These are phyloP conservation scores for Pseudococcus longispinus DNA, from an alignment of 2,888 invertebrate species.

Conservation along the genomic window DNA sequence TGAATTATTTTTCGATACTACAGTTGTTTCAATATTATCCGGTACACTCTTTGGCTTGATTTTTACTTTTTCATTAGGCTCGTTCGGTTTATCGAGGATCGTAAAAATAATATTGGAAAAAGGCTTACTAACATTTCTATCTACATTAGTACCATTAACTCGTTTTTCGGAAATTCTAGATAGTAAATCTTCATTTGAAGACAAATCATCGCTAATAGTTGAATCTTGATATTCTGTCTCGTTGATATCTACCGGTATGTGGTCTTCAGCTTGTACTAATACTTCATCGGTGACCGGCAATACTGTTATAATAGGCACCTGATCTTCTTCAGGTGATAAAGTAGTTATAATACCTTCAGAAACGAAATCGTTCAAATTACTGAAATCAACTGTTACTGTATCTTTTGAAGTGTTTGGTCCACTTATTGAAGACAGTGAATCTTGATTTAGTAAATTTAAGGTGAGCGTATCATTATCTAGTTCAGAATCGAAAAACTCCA, in stretches of 20 bases:
- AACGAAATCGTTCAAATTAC: constrained; percentile 25
- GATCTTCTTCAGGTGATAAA: neutral
- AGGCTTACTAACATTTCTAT: neutral
- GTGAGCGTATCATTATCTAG: neutral
- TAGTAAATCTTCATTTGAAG: neutral
- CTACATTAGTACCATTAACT: neutral
- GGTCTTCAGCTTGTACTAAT: neutral
- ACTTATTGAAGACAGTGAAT: neutral
- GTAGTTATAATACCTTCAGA: neutral
- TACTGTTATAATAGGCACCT: neutral
- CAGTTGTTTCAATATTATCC: neutral
- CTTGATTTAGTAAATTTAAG: neutral
- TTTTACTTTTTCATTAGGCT: neutral
- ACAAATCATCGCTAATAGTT: neutral
- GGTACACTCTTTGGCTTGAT: neutral
- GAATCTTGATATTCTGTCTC: neutral
- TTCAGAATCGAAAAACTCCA: constrained; percentile 18
- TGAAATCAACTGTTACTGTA: neutral
- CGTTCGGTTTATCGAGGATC: neutral
- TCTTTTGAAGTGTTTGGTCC: neutral
- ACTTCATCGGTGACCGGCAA: neutral
- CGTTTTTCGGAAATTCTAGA: neutral
- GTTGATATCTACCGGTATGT: neutral
- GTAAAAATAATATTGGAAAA: neutral
- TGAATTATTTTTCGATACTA: neutral